These are phyloP conservation scores for Scaptomyza pallida DNA, from an alignment of 1,140 invertebrate genomes.

Conservation along the genomic window DNA sequence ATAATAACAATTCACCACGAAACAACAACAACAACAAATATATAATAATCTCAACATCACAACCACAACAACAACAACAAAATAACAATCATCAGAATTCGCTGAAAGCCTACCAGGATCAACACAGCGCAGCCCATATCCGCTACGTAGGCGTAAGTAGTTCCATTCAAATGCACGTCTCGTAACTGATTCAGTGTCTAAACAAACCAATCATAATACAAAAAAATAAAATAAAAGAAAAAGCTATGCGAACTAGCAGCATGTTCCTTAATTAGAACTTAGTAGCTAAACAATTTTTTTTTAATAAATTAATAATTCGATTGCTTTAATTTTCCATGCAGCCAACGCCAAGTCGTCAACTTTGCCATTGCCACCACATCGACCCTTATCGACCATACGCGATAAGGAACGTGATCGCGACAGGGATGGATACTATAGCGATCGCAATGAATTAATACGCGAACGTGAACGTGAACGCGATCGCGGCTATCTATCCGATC, in stretches of 20 bases:
- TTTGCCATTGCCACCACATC: constrained; percentile 89
- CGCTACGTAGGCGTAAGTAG: constrained; percentile 91
- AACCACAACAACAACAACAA: constrained; percentile 38
- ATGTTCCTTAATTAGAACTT: constrained; percentile 20
- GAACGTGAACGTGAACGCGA: constrained; percentile 88
- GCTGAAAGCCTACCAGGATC: constrained; percentile 92
- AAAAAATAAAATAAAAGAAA: too few relatives aligned
- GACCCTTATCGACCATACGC: constrained; percentile 80
- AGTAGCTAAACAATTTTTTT: too few relatives aligned
- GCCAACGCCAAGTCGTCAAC: constrained; percentile 90
- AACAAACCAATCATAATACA: constrained; percentile 20
- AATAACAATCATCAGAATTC: constrained; percentile 87
- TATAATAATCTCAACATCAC: constrained; percentile 38
- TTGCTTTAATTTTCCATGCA: constrained; percentile 18
- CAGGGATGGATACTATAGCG: constrained; percentile 92
- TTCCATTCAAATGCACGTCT: constrained; percentile 68
- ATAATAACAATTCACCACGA: constrained; percentile 20
- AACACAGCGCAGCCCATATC: constrained; percentile 92
- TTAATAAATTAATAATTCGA: background rate
- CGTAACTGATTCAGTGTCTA: constrained; percentile 43
- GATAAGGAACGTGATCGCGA: constrained; percentile 85
- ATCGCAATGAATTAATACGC: constrained; percentile 92
- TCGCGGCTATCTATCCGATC: constrained; percentile 93
- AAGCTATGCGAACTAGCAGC: background rate
- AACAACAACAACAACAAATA: constrained; percentile 36